phyloP scores from a whole-genome alignment of 2,888 invertebrate species.

The Cosmia trapezina region DNA sequence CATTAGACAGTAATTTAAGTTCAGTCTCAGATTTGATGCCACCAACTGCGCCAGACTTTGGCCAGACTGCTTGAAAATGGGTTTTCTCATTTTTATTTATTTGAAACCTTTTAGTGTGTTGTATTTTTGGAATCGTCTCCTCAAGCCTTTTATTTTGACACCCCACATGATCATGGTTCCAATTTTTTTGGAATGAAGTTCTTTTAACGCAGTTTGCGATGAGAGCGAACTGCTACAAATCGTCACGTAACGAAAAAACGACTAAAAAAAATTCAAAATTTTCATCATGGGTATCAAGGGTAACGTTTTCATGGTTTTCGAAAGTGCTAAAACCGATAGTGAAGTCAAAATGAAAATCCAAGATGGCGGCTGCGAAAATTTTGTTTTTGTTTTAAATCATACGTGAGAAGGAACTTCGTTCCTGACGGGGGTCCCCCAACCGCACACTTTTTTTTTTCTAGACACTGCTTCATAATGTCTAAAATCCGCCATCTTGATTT shows the following conservation, averaged over 20 bases:
- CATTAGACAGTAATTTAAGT: constrained; percentile 1
- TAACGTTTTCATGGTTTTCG: not conserved
- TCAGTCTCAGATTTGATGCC: not conserved
- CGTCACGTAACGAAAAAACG: no score
- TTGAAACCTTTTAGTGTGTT: not conserved
- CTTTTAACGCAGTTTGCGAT: no score
- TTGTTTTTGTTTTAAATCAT: no score
- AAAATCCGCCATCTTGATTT: not conserved
- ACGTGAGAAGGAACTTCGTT: no score
- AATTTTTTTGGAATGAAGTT: no score
- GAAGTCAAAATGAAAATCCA: no score
- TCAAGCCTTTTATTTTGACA: not conserved
- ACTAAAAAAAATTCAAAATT: no score
- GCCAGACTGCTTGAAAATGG: not conserved
- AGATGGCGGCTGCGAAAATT: no score
- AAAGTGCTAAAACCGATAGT: not conserved
- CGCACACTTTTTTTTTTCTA: not conserved
- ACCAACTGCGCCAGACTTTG: not conserved
- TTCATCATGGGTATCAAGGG: not conserved
- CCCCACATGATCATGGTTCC: no score
- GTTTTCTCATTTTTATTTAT: not conserved
- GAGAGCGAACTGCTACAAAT: no score
- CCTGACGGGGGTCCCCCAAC: no score
- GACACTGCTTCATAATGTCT: not conserved
- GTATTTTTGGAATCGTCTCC: not conserved